Percentiles rank a stretch among this genome's conserved stretches.
Evolutionary conservation across 2,113 vertebrate genomes (phyloP).

Genomic region (Oreochromis aureus): DNA sequence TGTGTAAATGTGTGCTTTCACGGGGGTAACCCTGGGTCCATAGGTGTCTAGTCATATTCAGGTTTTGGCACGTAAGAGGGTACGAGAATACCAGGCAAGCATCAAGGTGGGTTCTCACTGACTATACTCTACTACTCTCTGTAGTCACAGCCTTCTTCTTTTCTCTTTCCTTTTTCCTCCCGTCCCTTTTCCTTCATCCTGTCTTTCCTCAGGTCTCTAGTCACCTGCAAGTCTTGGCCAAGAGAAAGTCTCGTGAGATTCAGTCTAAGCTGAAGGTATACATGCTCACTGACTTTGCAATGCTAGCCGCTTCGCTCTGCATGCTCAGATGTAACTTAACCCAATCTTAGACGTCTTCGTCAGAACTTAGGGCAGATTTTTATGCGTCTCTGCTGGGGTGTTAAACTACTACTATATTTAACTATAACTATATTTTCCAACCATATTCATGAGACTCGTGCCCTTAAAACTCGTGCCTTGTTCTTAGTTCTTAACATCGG

Average conservation of each 20-base stretch:
- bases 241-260: slow-evolving; percentile 97
- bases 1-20: slow-evolving; percentile 58
- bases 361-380: not conserved
- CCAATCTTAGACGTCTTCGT: not conserved
- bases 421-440: not conserved
- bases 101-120: slow-evolving; percentile 88
- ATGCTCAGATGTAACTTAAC: not conserved
- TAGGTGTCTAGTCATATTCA: slow-evolving; percentile 99
- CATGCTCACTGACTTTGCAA: slow-evolving; percentile 20
- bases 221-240: slow-evolving; percentile 98
- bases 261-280: slow-evolving; percentile 96
- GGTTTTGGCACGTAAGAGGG: slow-evolving; percentile 98
- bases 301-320: slow-evolving; percentile 29
- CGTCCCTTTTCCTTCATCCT: slow-evolving; percentile 45
- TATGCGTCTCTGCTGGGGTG: not conserved
- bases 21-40: slow-evolving; percentile 32
- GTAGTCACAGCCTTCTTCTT: slow-evolving; percentile 65
- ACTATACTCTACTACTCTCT: slow-evolving; percentile 69
- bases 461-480: not conserved
- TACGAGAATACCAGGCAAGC: slow-evolving; percentile 97
- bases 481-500: not conserved
- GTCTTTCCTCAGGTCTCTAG: slow-evolving; percentile 90
- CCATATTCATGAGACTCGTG: not conserved
- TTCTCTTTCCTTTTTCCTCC: slow-evolving; percentile 63
- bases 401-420: not conserved